Conservation (phyloP, 2,113 vertebrate species). For the Aegotheles bennettii region DNA sequence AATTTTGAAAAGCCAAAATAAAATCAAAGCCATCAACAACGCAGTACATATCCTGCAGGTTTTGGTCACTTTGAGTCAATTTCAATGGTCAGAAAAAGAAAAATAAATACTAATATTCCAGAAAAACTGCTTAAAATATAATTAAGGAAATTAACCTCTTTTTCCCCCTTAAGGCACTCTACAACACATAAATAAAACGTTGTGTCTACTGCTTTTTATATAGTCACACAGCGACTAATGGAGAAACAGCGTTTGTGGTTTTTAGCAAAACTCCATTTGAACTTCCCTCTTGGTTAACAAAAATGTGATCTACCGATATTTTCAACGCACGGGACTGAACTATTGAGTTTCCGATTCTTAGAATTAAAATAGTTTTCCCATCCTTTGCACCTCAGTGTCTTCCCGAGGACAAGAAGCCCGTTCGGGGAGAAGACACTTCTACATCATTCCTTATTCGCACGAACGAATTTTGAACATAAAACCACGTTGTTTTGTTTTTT, state of each 20-base stretch:
- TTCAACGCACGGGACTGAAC: neutral
- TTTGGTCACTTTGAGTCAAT: neutral
- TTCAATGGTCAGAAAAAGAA: neutral
- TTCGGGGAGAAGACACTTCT: neutral
- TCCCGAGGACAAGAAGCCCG: neutral
- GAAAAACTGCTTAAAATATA: neutral
- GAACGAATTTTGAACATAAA: neutral
- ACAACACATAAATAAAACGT: neutral
- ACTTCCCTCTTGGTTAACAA: neutral
- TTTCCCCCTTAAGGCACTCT: neutral
- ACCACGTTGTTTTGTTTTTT: neutral
- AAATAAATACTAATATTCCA: neutral
- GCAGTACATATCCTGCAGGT: neutral
- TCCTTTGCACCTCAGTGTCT: neutral
- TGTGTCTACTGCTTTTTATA: neutral
- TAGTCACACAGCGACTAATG: neutral
- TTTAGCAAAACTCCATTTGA: neutral
- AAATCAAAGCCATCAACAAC: neutral
- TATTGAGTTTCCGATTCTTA: neutral
- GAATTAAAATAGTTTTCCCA: neutral
- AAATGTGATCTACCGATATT: neutral
- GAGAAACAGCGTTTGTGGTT: neutral
- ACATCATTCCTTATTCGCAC: neutral
- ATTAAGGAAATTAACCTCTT: neutral
- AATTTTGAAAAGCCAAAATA: neutral